phyloP scores from a whole-genome alignment of 1,140 invertebrate species.

The Panulirus ornatus region DNA sequence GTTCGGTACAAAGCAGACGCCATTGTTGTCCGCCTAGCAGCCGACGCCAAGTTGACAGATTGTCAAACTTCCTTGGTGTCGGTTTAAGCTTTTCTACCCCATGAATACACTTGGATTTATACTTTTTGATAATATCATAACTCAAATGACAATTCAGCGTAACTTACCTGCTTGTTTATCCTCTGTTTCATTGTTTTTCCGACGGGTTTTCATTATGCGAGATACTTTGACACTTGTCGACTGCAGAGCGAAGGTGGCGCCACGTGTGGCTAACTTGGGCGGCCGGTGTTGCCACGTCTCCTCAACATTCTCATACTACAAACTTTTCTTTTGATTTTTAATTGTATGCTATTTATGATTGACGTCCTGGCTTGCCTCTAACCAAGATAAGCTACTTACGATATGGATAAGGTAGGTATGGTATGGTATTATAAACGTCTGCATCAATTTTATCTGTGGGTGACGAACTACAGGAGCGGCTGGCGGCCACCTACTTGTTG shows the following conservation, averaged over 20 bases:
- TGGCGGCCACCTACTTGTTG: constrained; percentile 3
- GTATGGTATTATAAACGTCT: not conserved
- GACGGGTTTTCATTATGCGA: constrained; percentile 62
- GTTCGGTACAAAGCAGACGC: constrained; percentile 64
- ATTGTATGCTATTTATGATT: too few species aligned
- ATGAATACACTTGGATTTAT: not conserved
- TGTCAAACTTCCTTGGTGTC: constrained; percentile 54
- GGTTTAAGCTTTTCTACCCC: not conserved
- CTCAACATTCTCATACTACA: not conserved
- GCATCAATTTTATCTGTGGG: too few species aligned
- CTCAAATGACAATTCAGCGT: not conserved
- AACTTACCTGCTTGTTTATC: constrained; percentile 28
- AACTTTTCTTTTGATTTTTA: too few species aligned
- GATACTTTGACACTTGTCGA: constrained; percentile 61
- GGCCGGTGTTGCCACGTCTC: not conserved
- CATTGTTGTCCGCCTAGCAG: constrained; percentile 63
- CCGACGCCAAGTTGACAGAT: constrained; percentile 62
- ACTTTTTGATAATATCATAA: not conserved
- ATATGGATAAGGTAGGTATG: not conserved
- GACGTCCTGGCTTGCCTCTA: too few species aligned
- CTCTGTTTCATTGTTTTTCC: constrained; percentile 40
- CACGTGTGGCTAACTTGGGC: not conserved
- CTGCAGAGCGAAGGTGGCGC: constrained; percentile 56
- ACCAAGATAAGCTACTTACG: not conserved
- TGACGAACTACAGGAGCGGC: too few species aligned